Percentiles rank a stretch among this genome's conserved stretches.
Evolutionary conservation across 2,113 vertebrate genomes (phyloP).

Genomic region (Zootoca vivipara): DNA sequence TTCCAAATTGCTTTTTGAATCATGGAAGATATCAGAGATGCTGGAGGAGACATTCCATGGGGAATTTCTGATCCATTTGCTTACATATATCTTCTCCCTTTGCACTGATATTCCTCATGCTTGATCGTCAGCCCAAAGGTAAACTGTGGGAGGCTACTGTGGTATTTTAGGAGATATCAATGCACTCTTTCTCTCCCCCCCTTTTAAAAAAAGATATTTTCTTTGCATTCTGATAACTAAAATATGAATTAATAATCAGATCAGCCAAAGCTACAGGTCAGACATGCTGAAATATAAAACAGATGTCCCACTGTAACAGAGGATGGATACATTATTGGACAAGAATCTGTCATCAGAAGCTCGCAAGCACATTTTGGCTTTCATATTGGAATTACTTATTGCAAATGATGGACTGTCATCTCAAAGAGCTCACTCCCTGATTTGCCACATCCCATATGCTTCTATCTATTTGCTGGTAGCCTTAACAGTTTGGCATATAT

Average conservation of each 20-base stretch:
- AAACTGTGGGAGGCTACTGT: background rate
- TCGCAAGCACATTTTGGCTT: constrained; percentile 9
- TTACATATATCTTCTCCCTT: background rate
- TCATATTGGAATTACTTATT: constrained; percentile 10
- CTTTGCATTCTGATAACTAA: constrained; percentile 11
- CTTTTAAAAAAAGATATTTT: background rate
- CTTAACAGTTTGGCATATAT: background rate
- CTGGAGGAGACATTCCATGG: background rate
- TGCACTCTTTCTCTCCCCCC: background rate
- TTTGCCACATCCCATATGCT: background rate
- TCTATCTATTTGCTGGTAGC: background rate
- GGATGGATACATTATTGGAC: constrained; percentile 6
- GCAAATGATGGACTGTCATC: constrained; percentile 37
- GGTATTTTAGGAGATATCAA: background rate
- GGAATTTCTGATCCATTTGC: background rate
- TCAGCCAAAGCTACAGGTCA: background rate
- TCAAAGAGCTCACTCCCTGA: constrained; percentile 15
- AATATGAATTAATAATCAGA: background rate
- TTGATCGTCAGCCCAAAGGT: background rate
- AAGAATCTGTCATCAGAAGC: background rate
- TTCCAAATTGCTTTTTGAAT: background rate
- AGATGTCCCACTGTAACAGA: background rate
- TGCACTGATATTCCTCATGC: background rate
- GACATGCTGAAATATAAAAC: background rate
- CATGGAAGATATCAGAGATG: background rate